Base-by-base conservation (phyloP, 30 jellyfish, hydroid and myxozoan genomes). In the Cassiopea xamachana region DNA sequence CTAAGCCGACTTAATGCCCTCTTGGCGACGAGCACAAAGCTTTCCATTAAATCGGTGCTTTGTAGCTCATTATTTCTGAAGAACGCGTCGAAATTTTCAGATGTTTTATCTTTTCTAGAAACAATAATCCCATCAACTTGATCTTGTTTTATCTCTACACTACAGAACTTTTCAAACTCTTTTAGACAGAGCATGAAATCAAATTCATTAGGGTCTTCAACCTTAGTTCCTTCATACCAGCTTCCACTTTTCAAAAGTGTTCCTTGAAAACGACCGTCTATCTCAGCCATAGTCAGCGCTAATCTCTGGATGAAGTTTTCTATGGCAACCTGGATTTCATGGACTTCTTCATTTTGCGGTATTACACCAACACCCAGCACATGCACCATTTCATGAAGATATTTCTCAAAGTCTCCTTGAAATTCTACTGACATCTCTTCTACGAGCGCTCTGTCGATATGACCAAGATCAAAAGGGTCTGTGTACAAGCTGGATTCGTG, bases 121-220 rank as follows among this genome's bases (percentile, higher is more conserved):
- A 75, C 84, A 5, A 45, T 49, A 27, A 75, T 75, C 3, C 46
- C 84, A 17, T 75, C 84, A 7, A 75, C 46, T 46, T 75, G 84
- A 75, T 75, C 48, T 16, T 75, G 70, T 39, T 44, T 6, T 75
- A 75, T 75, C 48, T 48, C 51, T 16, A 55, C 75, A 50, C 4
- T 79, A 51, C 86, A 84, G 15, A 7, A 1, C 16, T 73, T 84
- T 55, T 74, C 69, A 60, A 84, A 84, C 50, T 70, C 86, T 17
- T 48, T 18, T 44, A 84, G 67, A 77, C 79, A 73, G 18, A 84
- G 18, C 92, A 84, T 84, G 48, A 71, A 84, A 58, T 84, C 92
- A 46, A 84, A 84, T 46, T 84, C 92, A 58, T 84, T 75, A 18
- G 92, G 92, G 55, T 84, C 92, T 43, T 86, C 92, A 1, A 84